These are phyloP conservation scores for Mythimna pallens DNA, from an alignment of 2,888 invertebrate genomes.

Conservation along the genomic window DNA sequence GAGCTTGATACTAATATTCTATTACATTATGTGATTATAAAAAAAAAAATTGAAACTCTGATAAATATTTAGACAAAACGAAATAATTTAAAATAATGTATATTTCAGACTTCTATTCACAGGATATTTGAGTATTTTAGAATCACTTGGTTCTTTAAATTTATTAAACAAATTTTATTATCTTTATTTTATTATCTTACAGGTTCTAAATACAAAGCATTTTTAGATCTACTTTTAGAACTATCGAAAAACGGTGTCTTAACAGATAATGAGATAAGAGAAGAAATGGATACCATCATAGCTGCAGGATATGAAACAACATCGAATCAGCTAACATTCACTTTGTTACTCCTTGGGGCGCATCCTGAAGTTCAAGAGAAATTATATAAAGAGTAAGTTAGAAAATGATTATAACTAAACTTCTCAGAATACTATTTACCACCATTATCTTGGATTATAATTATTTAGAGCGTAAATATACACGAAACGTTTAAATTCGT, in stretches of 20 bases:
- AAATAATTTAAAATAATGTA: no score
- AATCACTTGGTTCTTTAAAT: neutral
- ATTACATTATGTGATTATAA: no score
- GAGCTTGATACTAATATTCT: no score
- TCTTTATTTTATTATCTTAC: slow-evolving; percentile 1
- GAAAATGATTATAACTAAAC: no score
- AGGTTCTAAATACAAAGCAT: slow-evolving; percentile 21
- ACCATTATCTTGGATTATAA: no score
- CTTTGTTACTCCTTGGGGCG: slow-evolving; percentile 16
- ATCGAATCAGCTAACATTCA: slow-evolving; percentile 18
- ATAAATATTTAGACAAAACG: no score
- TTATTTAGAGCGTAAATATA: no score
- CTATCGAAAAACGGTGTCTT: slow-evolving; percentile 17
- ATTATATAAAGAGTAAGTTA: slow-evolving; percentile 21
- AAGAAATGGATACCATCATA: slow-evolving; percentile 18
- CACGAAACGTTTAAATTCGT: no score
- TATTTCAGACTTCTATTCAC: no score
- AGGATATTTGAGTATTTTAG: neutral
- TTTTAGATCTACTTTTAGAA: slow-evolving; percentile 26
- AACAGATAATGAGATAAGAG: slow-evolving; percentile 22
- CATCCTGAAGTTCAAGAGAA: slow-evolving; percentile 31
- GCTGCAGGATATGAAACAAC: slow-evolving; percentile 28
- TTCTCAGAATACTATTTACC: no score
- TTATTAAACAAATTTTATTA: neutral
- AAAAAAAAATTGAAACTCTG: no score